These are phyloP conservation scores for Centruroides vittatus DNA, from an alignment of 1,140 invertebrate species.

Conservation along the genomic window DNA sequence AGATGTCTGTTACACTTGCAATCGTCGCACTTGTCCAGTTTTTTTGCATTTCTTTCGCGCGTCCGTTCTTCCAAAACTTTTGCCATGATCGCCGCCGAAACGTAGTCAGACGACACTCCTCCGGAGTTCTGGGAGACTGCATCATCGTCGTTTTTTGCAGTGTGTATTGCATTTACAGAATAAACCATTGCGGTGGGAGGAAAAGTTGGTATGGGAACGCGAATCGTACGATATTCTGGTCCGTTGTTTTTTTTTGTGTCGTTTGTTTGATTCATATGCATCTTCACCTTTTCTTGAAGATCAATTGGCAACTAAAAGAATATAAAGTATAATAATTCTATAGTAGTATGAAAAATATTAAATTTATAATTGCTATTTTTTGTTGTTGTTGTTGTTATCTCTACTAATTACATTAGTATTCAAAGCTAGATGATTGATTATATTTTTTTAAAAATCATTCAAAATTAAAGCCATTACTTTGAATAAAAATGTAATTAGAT, in stretches of 20 bases:
- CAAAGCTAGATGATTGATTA: too few species aligned
- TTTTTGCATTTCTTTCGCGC: slow-evolving; percentile 49
- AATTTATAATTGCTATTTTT: too few species aligned
- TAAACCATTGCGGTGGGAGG: slow-evolving; percentile 80
- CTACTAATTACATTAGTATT: too few species aligned
- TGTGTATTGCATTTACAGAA: slow-evolving; percentile 43
- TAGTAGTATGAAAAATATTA: too few species aligned
- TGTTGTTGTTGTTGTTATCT: too few species aligned
- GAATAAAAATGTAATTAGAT: too few species aligned
- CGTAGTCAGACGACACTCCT: slow-evolving; percentile 65
- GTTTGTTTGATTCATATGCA: too few species aligned
- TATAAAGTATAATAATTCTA: too few species aligned
- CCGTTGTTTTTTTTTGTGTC: background rate
- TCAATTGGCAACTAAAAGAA: slow-evolving; percentile 44
- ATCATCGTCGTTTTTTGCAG: background rate
- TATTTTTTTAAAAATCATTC: too few species aligned
- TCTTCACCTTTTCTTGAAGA: slow-evolving; percentile 64
- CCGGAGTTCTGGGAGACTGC: slow-evolving; percentile 23
- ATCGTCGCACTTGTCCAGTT: slow-evolving; percentile 3
- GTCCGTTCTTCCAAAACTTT: slow-evolving; percentile 76
- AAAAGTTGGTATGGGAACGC: slow-evolving; percentile 67
- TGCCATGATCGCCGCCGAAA: slow-evolving; percentile 82
- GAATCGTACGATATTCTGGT: slow-evolving; percentile 33
- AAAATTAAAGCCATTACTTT: too few species aligned
- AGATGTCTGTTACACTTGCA: slow-evolving; percentile 7